Percentiles rank a stretch among this genome's conserved stretches.
Evolutionary conservation across 2,888 invertebrate genomes (phyloP).

Genomic region (Chrysolina americana): DNA sequence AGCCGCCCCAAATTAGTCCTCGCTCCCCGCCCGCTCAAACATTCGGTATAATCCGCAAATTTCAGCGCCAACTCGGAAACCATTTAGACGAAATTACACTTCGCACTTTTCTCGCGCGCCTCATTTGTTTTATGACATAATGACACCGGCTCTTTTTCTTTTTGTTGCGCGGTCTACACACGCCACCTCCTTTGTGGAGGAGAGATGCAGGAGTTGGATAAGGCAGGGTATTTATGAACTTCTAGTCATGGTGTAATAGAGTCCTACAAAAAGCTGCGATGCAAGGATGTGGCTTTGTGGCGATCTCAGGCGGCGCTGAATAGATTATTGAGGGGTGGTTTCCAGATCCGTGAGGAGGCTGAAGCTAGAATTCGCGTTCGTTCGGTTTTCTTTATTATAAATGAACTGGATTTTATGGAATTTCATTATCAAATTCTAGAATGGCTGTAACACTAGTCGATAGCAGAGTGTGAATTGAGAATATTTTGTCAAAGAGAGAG

Average conservation of each 20-base stretch:
- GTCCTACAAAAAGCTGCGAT: slow-evolving; percentile 35
- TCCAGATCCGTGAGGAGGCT: background rate
- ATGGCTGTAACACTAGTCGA: too few species aligned
- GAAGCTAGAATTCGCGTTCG: background rate
- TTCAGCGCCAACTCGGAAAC: slow-evolving; percentile 38
- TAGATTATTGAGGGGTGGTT: slow-evolving; percentile 24
- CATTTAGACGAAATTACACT: slow-evolving; percentile 49
- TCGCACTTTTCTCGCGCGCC: slow-evolving; percentile 48
- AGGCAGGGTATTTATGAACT: slow-evolving; percentile 50
- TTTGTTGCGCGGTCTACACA: slow-evolving; percentile 37
- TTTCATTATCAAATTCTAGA: too few species aligned
- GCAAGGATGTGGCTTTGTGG: slow-evolving; percentile 33
- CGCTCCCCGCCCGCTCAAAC: slow-evolving; percentile 35
- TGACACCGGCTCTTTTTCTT: slow-evolving; percentile 52
- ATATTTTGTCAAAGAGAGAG: too few species aligned
- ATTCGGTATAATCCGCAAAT: slow-evolving; percentile 40
- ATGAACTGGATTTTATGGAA: too few species aligned
- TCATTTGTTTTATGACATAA: slow-evolving; percentile 55
- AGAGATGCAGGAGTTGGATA: slow-evolving; percentile 54
- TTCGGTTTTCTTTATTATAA: too few species aligned
- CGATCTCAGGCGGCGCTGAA: background rate
- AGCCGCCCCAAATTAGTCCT: slow-evolving; percentile 28
- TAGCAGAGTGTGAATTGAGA: too few species aligned
- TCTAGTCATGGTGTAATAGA: slow-evolving; percentile 36
- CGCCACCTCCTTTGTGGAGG: slow-evolving; percentile 40